A percentile compares a stretch with the other conserved stretches of the same genome.
Evolutionary conservation across 37 sponge, comb jelly and placozoan genomes (phyloP).

Genomic region (Geodia barretti): DNA sequence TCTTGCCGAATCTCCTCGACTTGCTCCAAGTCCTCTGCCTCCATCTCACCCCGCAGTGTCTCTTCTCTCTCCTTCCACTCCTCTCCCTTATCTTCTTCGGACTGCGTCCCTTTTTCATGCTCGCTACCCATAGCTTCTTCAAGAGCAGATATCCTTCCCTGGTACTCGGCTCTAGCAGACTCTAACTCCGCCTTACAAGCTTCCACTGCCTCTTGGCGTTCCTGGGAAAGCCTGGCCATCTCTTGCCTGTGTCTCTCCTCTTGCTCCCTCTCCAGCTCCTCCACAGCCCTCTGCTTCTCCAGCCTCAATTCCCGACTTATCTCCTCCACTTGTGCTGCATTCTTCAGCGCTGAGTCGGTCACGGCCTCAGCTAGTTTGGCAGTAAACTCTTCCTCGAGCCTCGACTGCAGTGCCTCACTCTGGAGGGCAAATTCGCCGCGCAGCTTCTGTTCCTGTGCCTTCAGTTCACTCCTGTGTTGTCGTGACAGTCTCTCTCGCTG

Average conservation of each 20-base stretch:
- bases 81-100: constrained; percentile 15
- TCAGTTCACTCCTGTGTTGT: background rate
- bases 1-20: constrained; percentile 8
- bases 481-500: constrained; percentile 21
- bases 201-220: background rate
- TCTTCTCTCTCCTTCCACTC: constrained; percentile 12
- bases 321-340: constrained; percentile 19
- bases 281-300: background rate
- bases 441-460: constrained; percentile 21
- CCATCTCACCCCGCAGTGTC: constrained; percentile 4
- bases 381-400: constrained; percentile 17
- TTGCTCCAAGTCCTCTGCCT: constrained; percentile 6
- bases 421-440: constrained; percentile 4
- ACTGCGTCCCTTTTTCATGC: constrained; percentile 1
- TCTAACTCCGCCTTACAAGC: constrained; percentile 1
- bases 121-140: constrained; percentile 31
- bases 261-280: background rate
- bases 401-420: background rate
- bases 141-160: constrained; percentile 20
- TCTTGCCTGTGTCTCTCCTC: background rate
- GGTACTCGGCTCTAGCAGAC: constrained; percentile 1
- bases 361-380: constrained; percentile 1
- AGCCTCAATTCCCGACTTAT: background rate
- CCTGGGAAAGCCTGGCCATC: background rate
- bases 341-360: constrained; percentile 1